Conservation (phyloP, 2,113 vertebrate species). For the Archilochus colubris region DNA sequence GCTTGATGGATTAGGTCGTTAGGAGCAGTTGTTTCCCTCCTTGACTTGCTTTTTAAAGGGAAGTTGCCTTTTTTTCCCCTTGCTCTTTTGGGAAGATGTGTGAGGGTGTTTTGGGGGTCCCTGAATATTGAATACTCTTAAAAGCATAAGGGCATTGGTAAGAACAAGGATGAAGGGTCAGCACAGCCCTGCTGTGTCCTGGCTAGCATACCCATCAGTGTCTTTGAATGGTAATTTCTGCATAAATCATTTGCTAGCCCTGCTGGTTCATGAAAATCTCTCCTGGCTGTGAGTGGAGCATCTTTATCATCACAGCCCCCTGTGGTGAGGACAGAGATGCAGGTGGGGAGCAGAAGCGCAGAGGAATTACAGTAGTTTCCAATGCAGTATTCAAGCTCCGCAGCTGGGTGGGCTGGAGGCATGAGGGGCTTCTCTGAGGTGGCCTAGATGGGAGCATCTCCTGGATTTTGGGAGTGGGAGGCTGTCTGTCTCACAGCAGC, state of each 20-base stretch:
- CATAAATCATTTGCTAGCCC: not conserved
- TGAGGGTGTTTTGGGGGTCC: not conserved
- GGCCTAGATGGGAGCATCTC: not conserved
- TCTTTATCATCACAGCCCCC: not conserved
- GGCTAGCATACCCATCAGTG: not conserved
- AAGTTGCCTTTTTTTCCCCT: not conserved
- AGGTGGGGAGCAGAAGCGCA: not conserved
- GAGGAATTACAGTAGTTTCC: not conserved
- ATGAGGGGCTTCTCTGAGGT: not conserved
- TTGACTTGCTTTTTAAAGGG: slow-evolving; percentile 9
- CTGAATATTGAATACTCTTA: not conserved
- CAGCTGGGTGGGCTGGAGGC: not conserved
- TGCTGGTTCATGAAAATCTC: not conserved
- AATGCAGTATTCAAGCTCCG: accelerated
- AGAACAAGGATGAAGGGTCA: not conserved
- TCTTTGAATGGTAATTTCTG: not conserved
- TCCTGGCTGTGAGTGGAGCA: not conserved
- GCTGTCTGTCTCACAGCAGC: not conserved
- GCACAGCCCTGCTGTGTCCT: not conserved
- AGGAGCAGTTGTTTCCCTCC: slow-evolving; percentile 35
- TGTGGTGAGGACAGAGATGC: accelerated
- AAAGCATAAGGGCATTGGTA: not conserved
- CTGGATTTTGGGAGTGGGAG: not conserved
- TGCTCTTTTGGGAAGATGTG: not conserved
- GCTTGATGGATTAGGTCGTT: slow-evolving; percentile 46